Percentiles rank a stretch among this genome's conserved stretches.
phyloP scores from a whole-genome alignment of 2,113 vertebrate genomes.

The Microcebus jonahi region DNA sequence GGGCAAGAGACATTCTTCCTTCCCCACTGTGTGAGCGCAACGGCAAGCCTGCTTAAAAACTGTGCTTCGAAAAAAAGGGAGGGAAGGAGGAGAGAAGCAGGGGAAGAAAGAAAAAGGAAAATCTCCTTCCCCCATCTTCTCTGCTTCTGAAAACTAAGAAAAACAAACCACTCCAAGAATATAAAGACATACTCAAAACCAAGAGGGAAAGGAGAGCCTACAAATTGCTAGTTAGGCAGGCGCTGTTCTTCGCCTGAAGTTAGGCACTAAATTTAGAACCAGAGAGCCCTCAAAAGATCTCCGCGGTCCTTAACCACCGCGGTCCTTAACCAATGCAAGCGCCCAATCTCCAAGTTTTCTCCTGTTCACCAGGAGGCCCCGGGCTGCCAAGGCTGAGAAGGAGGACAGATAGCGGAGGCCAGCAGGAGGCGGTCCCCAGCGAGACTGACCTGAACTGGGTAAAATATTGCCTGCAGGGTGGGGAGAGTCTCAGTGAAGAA shows the following conservation, averaged over 20 bases:
- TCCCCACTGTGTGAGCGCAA: not conserved
- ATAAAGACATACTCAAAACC: not conserved
- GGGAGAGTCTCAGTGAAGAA: conserved; percentile 97
- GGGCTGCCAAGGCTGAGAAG: not conserved
- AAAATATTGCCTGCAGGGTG: conserved; percentile 97
- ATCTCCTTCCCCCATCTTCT: not conserved
- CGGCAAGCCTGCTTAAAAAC: not conserved
- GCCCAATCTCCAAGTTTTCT: not conserved
- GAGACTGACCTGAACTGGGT: conserved; percentile 94
- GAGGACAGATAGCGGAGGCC: not conserved
- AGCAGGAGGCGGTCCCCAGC: not conserved
- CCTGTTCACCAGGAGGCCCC: not conserved
- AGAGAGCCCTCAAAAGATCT: not conserved
- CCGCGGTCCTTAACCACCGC: not conserved
- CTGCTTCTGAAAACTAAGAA: conserved; percentile 26
- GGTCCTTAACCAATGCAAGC: not conserved
- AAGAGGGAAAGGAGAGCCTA: not conserved
- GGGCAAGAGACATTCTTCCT: not conserved
- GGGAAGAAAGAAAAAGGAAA: not conserved
- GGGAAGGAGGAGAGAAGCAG: not conserved
- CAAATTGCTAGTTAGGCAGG: not conserved
- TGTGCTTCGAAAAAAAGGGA: not conserved
- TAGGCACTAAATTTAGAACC: not conserved
- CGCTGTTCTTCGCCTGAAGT: not conserved
- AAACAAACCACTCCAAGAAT: not conserved